These are phyloP conservation scores for Coregonus ussuriensis DNA, from an alignment of 2,797 vertebrate species.

Conservation along the genomic window DNA sequence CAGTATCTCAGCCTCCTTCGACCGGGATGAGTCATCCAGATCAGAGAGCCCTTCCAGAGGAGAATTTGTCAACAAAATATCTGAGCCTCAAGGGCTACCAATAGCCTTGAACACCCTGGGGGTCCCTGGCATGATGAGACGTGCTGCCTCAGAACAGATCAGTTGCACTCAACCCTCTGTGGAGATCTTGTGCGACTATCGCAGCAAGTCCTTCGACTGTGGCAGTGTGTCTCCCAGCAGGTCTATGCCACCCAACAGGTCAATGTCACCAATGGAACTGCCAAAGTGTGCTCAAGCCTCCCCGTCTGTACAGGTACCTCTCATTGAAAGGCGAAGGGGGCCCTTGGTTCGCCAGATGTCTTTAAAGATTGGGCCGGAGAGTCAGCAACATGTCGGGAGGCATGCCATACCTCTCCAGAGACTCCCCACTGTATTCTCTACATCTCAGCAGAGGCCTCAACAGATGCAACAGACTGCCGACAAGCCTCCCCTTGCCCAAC, in stretches of 20 bases:
- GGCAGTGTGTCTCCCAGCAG: constrained; percentile 82
- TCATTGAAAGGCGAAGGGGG: constrained; percentile 93
- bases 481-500: constrained; percentile 62
- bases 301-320: constrained; percentile 80
- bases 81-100: constrained; percentile 84
- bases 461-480: constrained; percentile 55
- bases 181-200: constrained; percentile 87
- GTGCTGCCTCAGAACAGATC: constrained; percentile 92
- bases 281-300: constrained; percentile 67
- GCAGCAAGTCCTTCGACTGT: constrained; percentile 97
- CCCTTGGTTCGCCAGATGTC: constrained; percentile 96
- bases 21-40: constrained; percentile 87
- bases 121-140: constrained; percentile 91
- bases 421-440: constrained; percentile 60
- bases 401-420: constrained; percentile 72
- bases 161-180: constrained; percentile 85
- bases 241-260: constrained; percentile 72
- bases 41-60: constrained; percentile 82
- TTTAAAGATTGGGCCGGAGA: constrained; percentile 90
- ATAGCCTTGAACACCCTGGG: constrained; percentile 82
- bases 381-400: constrained; percentile 76
- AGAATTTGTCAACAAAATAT: constrained; percentile 75
- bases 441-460: constrained; percentile 73
- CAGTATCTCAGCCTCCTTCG: constrained; percentile 93
- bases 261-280: constrained; percentile 70